phyloP scores from a whole-genome alignment of 37 sponge, comb jelly and placozoan species.

The Theonella swinhoei region DNA sequence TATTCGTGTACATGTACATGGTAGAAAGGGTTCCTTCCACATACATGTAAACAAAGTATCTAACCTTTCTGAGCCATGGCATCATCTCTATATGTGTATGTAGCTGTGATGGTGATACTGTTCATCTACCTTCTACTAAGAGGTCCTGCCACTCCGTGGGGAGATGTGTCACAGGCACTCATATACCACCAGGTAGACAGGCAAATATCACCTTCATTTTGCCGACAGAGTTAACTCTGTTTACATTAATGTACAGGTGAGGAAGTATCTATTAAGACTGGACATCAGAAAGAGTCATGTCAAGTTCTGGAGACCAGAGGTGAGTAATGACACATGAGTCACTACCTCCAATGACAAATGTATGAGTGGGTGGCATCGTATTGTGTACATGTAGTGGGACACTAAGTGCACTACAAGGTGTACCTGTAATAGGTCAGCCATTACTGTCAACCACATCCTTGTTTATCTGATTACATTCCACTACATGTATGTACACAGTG shows the following conservation, averaged over 20 bases:
- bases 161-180: slow-evolving; percentile 98
- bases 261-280: slow-evolving; percentile 95
- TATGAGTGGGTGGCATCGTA: too few species aligned
- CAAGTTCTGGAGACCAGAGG: slow-evolving; percentile 97
- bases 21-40: too few species aligned
- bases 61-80: not conserved
- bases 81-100: not conserved
- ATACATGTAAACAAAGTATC: too few species aligned
- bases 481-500: not conserved
- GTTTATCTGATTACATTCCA: not conserved
- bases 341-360: too few species aligned
- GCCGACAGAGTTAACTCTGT: too few species aligned
- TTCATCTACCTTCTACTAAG: slow-evolving; percentile 84
- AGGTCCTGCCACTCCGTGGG: slow-evolving; percentile 94
- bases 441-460: too few species aligned
- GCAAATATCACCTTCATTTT: too few species aligned
- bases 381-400: too few species aligned
- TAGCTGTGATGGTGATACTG: slow-evolving; percentile 78
- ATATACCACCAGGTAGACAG: slow-evolving; percentile 95
- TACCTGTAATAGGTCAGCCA: too few species aligned
- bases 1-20: too few species aligned
- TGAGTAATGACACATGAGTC: slow-evolving; percentile 1
- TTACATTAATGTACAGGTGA: too few species aligned
- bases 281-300: slow-evolving; percentile 96
- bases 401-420: too few species aligned